Conservation (phyloP, 2,888 invertebrate genomes). For the Drosophila infuscata region DNA sequence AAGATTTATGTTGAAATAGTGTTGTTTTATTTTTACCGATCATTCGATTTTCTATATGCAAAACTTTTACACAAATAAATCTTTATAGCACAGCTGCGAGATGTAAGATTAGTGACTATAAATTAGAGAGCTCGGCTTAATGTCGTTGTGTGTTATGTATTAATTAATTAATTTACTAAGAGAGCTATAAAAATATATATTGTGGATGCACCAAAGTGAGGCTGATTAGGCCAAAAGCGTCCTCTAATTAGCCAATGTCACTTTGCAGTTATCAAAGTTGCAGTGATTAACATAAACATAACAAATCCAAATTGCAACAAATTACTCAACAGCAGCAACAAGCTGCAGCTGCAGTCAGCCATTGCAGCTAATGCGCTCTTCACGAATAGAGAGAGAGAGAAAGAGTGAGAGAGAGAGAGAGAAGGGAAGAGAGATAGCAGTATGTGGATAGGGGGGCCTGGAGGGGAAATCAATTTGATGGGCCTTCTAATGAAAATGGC, state of each 20-base stretch:
- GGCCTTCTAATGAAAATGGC: conserved; percentile 64
- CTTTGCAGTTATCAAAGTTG: background rate
- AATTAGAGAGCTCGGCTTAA: background rate
- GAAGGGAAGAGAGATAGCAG: background rate
- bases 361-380: conserved; percentile 28
- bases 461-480: conserved; percentile 27
- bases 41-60: background rate
- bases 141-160: background rate
- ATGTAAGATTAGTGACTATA: background rate
- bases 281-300: background rate
- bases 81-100: background rate
- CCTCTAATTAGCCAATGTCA: background rate
- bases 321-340: conserved; percentile 5
- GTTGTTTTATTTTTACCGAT: background rate
- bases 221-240: background rate
- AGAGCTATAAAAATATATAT: no score
- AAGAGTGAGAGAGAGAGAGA: conserved; percentile 17
- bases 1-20: background rate
- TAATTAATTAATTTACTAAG: background rate
- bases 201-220: no score
- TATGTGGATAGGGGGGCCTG: background rate
- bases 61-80: background rate
- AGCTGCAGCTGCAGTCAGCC: conserved; percentile 19
- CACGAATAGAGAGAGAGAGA: conserved; percentile 15
- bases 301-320: conserved; percentile 14